These are phyloP conservation scores for Onchidella celtica DNA, from an alignment of 2,888 invertebrate species.

Conservation along the genomic window DNA sequence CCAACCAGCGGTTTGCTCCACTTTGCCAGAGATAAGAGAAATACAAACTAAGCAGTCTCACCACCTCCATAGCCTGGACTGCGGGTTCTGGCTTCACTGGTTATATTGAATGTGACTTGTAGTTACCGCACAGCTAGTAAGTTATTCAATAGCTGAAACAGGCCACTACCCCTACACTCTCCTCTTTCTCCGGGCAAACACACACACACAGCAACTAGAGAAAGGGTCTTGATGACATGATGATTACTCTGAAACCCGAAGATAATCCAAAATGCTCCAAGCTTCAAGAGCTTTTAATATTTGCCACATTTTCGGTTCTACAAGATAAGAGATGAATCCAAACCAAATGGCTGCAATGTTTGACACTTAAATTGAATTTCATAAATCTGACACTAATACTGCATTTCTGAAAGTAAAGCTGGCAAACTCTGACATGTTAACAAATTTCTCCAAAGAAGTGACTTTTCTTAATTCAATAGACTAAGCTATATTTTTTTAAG, in stretches of 20 bases:
- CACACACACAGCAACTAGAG: neutral
- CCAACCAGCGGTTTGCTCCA: constrained; percentile 1
- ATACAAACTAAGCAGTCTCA: constrained; percentile 19
- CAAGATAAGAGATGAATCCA: neutral
- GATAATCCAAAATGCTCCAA: neutral
- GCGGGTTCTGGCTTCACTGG: neutral
- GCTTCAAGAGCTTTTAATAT: neutral
- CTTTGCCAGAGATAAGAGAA: constrained; percentile 22
- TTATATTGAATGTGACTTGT: constrained; percentile 1
- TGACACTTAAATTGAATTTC: no score
- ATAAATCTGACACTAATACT: no score
- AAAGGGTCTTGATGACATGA: neutral
- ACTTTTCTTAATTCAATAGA: no score
- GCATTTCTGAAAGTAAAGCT: no score
- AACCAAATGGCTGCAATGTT: neutral
- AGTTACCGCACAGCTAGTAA: neutral
- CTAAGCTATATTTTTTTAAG: no score
- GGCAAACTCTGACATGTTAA: no score
- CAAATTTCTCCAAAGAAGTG: no score
- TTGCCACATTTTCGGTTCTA: neutral
- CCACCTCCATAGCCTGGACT: neutral
- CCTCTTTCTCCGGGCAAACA: neutral
- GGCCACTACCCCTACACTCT: neutral
- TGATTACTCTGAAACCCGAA: neutral
- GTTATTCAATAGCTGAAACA: constrained; percentile 13